Base-by-base conservation (phyloP, 2,113 vertebrate species). In the Rhea pennata region DNA sequence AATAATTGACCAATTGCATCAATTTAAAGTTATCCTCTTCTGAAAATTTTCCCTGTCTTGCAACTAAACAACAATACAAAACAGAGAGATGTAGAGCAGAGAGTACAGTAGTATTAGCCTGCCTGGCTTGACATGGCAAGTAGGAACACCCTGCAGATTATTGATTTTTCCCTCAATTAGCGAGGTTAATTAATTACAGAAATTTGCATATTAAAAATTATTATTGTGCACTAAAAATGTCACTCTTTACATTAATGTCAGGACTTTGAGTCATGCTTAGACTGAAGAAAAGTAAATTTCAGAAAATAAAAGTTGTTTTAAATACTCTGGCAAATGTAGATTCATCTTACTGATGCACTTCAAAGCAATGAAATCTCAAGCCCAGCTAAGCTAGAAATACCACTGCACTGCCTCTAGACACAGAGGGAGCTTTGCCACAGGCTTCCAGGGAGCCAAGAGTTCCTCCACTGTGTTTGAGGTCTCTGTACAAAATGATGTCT, bases 1-100 rank as follows among this genome's bases (percentile, higher is more conserved):
- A 27, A 87, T 73, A 91, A 91, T 92, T 36, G 15, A 80, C 64
- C n/a, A 0, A 0, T 86, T 93, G 50, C 44, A 46, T 58, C 16
- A 61, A 53, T 86, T 91, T 90, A 42, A 42, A 81, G 64, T 66
- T 92, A 77, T 67, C 87, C n/a, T 84, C 64, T 92, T 81, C 51
- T 76, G 73, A 85, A 89, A 88, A 26, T 74, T 84, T 93, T 27
- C 29, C 92, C n/a, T 79, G 33, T 76, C 44, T 82, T 93, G 33
- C 67, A 62, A 82, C 92, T 90, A 93, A 92, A 94, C 56, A 19
- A 78, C 78, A 92, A 79, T 83, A 78, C 39, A 58, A 90, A 86
- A 65, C 77, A 88, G 61, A 72, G 76, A 88, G 79, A 80, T 39
- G 53, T 15, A 40, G 40, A 85, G 59, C 71, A 12, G 64, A 87